phyloP scores from a whole-genome alignment of 2,797 vertebrate genomes.

The Decapterus maruadsi region DNA sequence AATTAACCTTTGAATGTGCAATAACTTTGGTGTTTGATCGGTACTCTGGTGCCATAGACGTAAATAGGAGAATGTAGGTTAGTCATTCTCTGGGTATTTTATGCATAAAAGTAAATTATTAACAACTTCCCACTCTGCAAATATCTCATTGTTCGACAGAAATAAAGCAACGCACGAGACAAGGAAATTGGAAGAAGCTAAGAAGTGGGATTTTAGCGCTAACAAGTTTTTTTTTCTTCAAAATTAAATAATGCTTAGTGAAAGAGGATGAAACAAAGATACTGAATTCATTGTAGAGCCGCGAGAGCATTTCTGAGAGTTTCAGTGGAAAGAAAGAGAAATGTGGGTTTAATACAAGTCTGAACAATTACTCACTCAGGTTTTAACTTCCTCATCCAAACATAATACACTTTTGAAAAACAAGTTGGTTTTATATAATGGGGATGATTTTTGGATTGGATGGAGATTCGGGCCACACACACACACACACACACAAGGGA shows the following conservation, averaged over 20 bases:
- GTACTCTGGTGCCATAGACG: not conserved
- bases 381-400: not conserved
- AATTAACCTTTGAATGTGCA: not conserved
- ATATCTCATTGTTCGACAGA: not conserved
- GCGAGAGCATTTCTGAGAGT: not conserved
- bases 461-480: slow-evolving; percentile 13
- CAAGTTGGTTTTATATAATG: not conserved
- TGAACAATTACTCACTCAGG: not conserved
- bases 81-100: not conserved
- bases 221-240: slow-evolving; percentile 1
- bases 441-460: not conserved
- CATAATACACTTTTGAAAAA: not conserved
- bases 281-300: not conserved
- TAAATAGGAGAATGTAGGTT: not conserved
- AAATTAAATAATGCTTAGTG: not conserved
- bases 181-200: not conserved
- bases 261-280: not conserved
- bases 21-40: not conserved
- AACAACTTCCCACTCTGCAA: not conserved
- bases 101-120: not conserved
- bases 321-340: not conserved
- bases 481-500: not conserved
- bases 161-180: not conserved
- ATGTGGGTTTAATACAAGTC: slow-evolving; percentile 3
- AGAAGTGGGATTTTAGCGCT: not conserved